Base-by-base conservation (phyloP, 30 jellyfish, hydroid and myxozoan species). In the Cassiopea xamachana region DNA sequence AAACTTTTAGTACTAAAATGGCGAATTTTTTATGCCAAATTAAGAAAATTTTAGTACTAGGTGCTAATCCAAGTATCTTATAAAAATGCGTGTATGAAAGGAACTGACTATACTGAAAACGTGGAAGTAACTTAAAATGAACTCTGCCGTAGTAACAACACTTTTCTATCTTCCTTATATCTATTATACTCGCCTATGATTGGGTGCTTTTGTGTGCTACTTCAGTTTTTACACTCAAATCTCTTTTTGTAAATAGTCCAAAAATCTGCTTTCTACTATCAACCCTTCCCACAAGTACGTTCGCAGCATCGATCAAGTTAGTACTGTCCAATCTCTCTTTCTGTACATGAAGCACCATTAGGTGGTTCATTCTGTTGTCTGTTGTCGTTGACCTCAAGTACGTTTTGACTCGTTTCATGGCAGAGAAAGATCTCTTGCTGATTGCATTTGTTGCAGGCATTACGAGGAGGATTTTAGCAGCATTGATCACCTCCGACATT, bases 351-450 rank as follows among this genome's bases (percentile, higher is more conserved):
- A 73, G 93, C 72, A 76, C 47, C 94, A 78, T 77, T 44, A 76
- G n/a, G 62, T 73, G 83, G 89, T 89, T 89, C 77, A 89, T 39
- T 74, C 89, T 73, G 89, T 75, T 72, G 55, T 81, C 89, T 81
- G 89, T 81, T 60, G 87, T 70, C 81, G 87, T 78, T 79, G 92
- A 89, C 76, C 89, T n/a, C 77, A 89, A 16, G 92, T 89, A 80
- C 68, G 88, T 80, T 81, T 89, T 89, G 77, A 80, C 83, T 69
- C 92, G 74, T 73, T 89, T 89, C 85, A 89, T 1, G 60, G 96
- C 89, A 19, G 92, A 89, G 85, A 89, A 89, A 75, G 96, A 81
- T 79, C 95, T 85, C 81, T 72, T 87, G 48, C 93, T 72, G 1
- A 69, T 50, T n/a, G 87, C 92, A 51, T 69, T 70, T 61, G 94